Conservation (phyloP, 2,888 invertebrate genomes). For the Idaea straminata region DNA sequence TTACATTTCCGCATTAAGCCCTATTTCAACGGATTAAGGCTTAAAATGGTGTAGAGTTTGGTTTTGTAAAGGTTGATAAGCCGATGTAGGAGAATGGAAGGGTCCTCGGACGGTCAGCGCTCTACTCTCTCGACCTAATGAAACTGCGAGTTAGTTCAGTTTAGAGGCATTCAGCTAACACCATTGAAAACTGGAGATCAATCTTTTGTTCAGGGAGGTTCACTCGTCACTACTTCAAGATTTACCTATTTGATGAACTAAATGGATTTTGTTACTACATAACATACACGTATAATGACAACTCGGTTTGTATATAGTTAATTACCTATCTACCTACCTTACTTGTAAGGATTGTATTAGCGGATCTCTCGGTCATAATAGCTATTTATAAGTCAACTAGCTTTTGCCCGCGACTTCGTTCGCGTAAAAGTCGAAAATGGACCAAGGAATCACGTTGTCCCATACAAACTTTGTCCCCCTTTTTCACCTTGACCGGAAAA, state of each 20-base stretch:
- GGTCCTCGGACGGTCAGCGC: conserved; percentile 56
- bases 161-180: conserved; percentile 30
- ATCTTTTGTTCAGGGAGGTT: conserved; percentile 25
- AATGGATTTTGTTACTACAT: no score
- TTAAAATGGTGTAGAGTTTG: conserved; percentile 32
- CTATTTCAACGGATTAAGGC: conserved; percentile 27
- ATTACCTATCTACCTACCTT: no score
- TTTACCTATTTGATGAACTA: neutral
- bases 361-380: no score
- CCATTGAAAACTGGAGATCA: conserved; percentile 27
- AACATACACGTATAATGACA: neutral
- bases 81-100: conserved; percentile 54
- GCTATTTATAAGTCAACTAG: no score
- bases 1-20: conserved; percentile 19
- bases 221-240: neutral
- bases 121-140: conserved; percentile 65
- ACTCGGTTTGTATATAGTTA: no score
- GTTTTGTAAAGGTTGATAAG: conserved; percentile 45
- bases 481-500: no score
- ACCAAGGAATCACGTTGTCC: no score
- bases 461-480: no score
- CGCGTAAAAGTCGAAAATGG: no score
- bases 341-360: no score
- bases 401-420: no score
- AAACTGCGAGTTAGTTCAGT: conserved; percentile 36